Evolutionary conservation across 2,797 vertebrate species (phyloP), one percentile per base, ranked within the genome.

Genomic region (Apogon hyalosoma): DNA sequence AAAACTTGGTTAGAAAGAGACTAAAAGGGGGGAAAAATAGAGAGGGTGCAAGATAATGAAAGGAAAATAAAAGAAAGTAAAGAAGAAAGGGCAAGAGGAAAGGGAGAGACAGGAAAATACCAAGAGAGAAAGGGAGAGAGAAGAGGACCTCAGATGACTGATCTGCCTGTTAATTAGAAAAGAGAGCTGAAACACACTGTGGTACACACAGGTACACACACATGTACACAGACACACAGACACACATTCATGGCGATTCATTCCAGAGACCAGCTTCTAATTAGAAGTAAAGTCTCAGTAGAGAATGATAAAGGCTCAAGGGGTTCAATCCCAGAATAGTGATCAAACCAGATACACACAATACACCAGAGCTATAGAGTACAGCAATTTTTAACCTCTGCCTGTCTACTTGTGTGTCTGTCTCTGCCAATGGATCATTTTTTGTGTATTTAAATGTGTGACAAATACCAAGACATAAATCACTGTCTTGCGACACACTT

Each of bases 151-250:
- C 63, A 73, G 84, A 90, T 88, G 86, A 91, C 83, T 90, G 91
- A 90, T 88, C 85, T 84, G 87, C 80, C 85, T 91, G 69, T 88
- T 87, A 92, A 91, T 92, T 92, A 90, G 87, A 90, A 73, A 79
- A 77, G 83, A 80, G 85, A 80, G 73, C 71, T 80, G 62, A 80
- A 75, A 70, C 81, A 82, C 84, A 87, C 69, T 48, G 65, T 9
- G 60, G 57, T 33, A 69, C 78, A 78, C 79, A 85, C 72, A 78
- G 19, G 60, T 42, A 79, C 56, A 43, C 65, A 60, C 69, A 68
- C 12, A 49, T 28, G 67, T 8, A 38, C 40, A 41, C 46, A 33
- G 13, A 39, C 53, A 31, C 47, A 60, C 55, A 46, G 66, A 63
- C 69, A 79, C 85, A 83, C 83, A 82, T 76, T 84, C 75, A 82